Base-by-base conservation (phyloP, 1,140 invertebrate species). In the Scaptomyza hsui region DNA sequence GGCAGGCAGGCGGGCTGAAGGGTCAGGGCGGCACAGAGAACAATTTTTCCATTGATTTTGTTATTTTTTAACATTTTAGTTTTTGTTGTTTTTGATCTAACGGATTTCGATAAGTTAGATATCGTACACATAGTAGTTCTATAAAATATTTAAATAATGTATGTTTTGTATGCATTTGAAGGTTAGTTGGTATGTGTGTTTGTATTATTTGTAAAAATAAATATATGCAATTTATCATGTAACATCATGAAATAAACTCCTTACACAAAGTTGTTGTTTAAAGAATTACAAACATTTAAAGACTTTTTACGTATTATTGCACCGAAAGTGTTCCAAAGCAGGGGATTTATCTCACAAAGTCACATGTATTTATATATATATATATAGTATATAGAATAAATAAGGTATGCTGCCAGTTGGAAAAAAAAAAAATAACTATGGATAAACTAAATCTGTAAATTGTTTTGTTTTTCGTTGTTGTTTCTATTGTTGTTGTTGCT, bases 401-500 rank as follows among this genome's bases (percentile, higher is more conserved):
- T 62, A 39, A 59, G 16, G 47, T 59, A 65, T 59, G 69, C 62
- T 57, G 68, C 68, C 51, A 49, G 67, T 62, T 70, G 55, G 49
- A 5, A 24, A 5, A 24, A 29, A 29, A 29, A 29, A 9, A 29
- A 29, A 2, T 1, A 59, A 42, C 21, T 65, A 29, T 41, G 55
- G 26, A 26, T 51, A 55, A 44, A 21, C 64, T 47, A 53, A 21
- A 56, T 61, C 65, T 69, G 29, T 19, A 61, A 35, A 61, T 69
- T 47, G 52, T 56, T 64, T 75, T 49, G 53, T 59, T 44, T 51
- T 61, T 67, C 56, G 59, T 69, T 69, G 35, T 76, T 70, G 76
- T 70, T 62, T 56, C 52, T 78, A 64, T 73, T 78, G 57, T 44
- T 59, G 82, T 75, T 59, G 24, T 75, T 51, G 63, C 57, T 68